Percentiles rank a stretch among this genome's conserved stretches.
Conservation (phyloP, 2,888 invertebrate genomes). For the Eupithecia subfuscata region DNA sequence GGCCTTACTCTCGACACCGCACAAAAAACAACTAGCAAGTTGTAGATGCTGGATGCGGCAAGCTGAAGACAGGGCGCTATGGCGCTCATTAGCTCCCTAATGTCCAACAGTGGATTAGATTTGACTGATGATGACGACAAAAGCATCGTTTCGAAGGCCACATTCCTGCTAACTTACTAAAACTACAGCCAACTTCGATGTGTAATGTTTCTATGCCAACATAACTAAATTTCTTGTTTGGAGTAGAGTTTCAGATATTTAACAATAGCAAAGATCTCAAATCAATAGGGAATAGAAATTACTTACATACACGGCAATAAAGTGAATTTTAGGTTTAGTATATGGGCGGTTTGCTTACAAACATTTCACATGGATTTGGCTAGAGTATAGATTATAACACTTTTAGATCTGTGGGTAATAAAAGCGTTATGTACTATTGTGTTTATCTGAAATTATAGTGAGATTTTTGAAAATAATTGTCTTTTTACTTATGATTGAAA, state of each 20-base stretch:
- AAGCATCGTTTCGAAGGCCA: not conserved
- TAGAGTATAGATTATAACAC: not conserved
- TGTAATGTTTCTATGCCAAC: not conserved
- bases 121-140: not conserved
- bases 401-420: not conserved
- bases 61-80: not conserved
- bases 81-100: not conserved
- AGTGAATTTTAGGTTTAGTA: not conserved
- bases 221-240: not conserved
- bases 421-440: constrained; percentile 5
- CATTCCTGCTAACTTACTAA: not conserved
- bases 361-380: not conserved
- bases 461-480: constrained; percentile 3
- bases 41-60: too few relatives aligned
- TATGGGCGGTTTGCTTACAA: not conserved
- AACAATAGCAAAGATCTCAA: not conserved
- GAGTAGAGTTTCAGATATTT: not conserved
- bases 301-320: not conserved
- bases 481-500: constrained; percentile 7
- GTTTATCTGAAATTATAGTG: constrained; percentile 13
- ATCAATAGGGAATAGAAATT: not conserved
- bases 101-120: not conserved
- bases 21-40: not conserved
- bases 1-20: not conserved
- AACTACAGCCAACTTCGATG: not conserved